These are phyloP conservation scores for Aporrectodea caliginosa DNA, from an alignment of 1,140 invertebrate species.

Conservation along the genomic window DNA sequence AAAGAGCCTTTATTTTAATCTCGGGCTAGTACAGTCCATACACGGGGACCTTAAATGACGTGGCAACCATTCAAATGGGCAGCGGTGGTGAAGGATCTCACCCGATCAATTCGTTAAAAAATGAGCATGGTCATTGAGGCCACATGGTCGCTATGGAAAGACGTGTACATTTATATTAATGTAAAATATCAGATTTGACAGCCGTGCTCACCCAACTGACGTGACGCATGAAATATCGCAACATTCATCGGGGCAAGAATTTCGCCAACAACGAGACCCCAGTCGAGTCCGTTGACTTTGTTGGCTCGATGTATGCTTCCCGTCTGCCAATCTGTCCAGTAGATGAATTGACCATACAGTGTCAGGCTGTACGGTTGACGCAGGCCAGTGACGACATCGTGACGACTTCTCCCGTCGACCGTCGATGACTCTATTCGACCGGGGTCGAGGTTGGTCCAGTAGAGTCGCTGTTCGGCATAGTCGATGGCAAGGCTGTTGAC, in stretches of 20 bases:
- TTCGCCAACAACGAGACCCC: conserved; percentile 76
- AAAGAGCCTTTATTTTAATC: no score
- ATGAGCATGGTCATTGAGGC: no score
- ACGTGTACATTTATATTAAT: no score
- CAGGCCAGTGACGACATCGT: not conserved
- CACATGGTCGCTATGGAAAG: no score
- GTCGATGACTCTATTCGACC: not conserved
- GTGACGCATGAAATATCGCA: not conserved
- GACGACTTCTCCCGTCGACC: not conserved
- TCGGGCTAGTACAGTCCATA: no score
- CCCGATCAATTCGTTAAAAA: no score
- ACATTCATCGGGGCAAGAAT: not conserved
- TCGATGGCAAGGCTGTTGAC: conserved; percentile 67
- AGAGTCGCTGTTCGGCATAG: conserved; percentile 79
- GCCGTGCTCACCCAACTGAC: not conserved
- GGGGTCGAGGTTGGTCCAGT: conserved; percentile 62
- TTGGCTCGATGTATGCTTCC: conserved; percentile 50
- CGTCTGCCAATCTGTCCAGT: conserved; percentile 55
- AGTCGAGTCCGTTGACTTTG: conserved; percentile 42
- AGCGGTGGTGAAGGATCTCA: no score
- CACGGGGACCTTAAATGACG: no score
- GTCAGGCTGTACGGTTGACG: not conserved
- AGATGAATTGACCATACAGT: conserved; percentile 34
- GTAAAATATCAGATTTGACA: no score
- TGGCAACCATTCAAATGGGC: no score